A percentile compares a stretch with the other conserved stretches of the same genome.
These are phyloP conservation scores for Phrynocephalus forsythii DNA, from an alignment of 2,797 vertebrate species.

Conservation along the genomic window DNA sequence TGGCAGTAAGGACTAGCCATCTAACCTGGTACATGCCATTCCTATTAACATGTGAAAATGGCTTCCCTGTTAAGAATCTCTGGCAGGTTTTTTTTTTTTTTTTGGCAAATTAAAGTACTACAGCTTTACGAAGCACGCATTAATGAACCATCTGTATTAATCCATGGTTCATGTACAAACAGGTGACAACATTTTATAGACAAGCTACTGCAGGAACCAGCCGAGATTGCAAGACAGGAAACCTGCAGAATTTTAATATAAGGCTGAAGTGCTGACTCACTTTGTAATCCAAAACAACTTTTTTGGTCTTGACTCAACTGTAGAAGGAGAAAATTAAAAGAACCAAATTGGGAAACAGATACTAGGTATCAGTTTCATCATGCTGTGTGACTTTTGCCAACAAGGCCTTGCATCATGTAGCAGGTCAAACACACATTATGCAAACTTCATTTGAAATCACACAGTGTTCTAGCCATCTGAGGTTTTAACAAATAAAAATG, in stretches of 20 bases:
- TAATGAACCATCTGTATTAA: neutral
- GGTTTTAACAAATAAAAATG: neutral
- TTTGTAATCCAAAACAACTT: constrained; percentile 12
- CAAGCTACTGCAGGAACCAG: accelerated
- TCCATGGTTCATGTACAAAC: neutral
- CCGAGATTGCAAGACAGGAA: neutral
- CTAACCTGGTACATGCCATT: neutral
- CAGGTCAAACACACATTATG: accelerated
- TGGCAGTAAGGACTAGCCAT: neutral
- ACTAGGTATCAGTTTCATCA: neutral
- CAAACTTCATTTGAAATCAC: neutral
- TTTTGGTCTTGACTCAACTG: constrained; percentile 28
- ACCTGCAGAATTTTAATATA: neutral
- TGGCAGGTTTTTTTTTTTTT: neutral
- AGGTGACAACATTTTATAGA: neutral
- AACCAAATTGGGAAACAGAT: constrained; percentile 48
- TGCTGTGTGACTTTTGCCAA: neutral
- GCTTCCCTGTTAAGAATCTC: neutral
- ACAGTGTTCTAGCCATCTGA: too few relatives aligned
- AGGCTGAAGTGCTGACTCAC: constrained; percentile 54
- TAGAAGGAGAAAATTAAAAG: constrained; percentile 41
- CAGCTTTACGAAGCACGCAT: accelerated
- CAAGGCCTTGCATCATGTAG: accelerated
- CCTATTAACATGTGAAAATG: neutral
- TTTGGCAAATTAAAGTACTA: accelerated